A percentile compares a stretch with the other conserved stretches of the same genome.
These are phyloP conservation scores for Lasius fuliginosus DNA, from an alignment of 2,888 invertebrate species.

Conservation along the genomic window DNA sequence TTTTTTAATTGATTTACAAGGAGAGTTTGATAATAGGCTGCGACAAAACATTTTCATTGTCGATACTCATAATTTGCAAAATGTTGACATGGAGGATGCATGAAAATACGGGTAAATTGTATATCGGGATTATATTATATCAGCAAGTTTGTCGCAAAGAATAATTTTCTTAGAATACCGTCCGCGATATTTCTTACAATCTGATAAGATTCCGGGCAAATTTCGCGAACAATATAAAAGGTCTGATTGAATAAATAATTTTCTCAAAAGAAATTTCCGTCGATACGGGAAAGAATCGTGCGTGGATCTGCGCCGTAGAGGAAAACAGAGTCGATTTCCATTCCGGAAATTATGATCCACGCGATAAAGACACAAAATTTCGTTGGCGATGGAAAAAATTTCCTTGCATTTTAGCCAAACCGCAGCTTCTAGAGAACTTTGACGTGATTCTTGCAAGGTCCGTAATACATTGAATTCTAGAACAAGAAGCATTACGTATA, in stretches of 20 bases:
- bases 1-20: not conserved
- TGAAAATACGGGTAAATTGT: not conserved
- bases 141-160: not conserved
- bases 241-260: conserved; percentile 28
- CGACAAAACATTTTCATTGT: not conserved
- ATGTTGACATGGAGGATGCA: not conserved
- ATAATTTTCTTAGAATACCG: not conserved
- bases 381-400: not conserved
- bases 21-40: not conserved
- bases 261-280: conserved; percentile 32
- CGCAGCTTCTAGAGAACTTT: not conserved
- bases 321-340: conserved; percentile 6
- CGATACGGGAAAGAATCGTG: conserved; percentile 6
- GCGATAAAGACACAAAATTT: conserved; percentile 27
- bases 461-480: not conserved
- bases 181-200: not conserved
- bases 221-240: not conserved
- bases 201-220: not conserved
- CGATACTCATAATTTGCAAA: not conserved
- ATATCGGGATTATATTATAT: not conserved
- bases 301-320: not conserved
- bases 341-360: conserved; percentile 16
- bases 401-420: conserved; percentile 23
- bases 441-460: conserved; percentile 11
- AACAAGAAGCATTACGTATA: not conserved